Base-by-base conservation (phyloP, 2,888 invertebrate species). In the Callyntrura guangdongensis region DNA sequence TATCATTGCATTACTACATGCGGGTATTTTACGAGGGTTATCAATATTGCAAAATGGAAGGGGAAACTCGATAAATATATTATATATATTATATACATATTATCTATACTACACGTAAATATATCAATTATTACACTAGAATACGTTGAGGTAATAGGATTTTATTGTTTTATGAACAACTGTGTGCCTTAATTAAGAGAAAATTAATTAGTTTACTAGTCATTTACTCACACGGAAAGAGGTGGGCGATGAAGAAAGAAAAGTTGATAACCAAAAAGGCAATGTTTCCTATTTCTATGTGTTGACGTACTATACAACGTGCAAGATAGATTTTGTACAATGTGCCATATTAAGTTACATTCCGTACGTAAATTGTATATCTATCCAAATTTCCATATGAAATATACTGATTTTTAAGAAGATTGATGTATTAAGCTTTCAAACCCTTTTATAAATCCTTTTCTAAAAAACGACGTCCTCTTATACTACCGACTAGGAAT, bases 171-270 rank as follows among this genome's bases (percentile, higher is more conserved):
- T 47, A 82, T 72, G 74, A 88, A 83, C 61, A 61, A 88, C 82
- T 77, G 22, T 89, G 89, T 89, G 89, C 89, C 89, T 89, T 89
- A 89, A 83, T 89, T 83, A 89, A 84, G 61, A 47, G 89, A 53
- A 84, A 89, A 84, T 89, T 89, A 84, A 89, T 89, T 84, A 87
- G 74, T 85, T 85, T 25, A 53, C 77, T 53, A 53, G 77, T 77
- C 77, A n/a, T 53, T 72, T 47, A 8, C 1, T 72, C 17, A 8
- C 1, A 22, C 1, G 11, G 45, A 9, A 1, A 11, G 56, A 25
- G 25, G 25, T 53, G 22, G 77, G 0, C n/a, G 25, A 53, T 3
- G 20, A 9, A 72, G 53, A 22, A 74, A 49, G 6, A 8, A 36
- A 74, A 49, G 20, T 11, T 49, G 22, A 74, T 67, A 0, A 36